Evolutionary conservation across 2,888 invertebrate species (phyloP), one percentile per base, ranked within the genome.

Genomic region (Atrina japonica): DNA sequence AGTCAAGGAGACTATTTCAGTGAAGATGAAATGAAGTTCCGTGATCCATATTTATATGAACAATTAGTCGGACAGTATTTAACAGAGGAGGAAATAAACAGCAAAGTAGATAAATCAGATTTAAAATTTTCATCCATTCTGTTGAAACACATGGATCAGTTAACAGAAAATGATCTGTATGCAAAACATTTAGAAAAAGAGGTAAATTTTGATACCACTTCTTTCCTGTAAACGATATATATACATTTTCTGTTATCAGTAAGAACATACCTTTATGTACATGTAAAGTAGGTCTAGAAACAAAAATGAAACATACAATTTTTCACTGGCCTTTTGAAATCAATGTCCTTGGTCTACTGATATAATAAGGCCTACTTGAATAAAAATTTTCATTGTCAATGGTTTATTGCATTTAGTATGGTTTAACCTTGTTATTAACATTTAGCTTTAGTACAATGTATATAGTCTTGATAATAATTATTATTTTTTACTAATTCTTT

Each of bases 1-100:
- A 91, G 93, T 60, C 93, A 94, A 76, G 93, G 93, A 14, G 92
- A 93, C 29, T 98, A 97, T 90, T 98, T 98, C 86, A 95, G 95
- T 88, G 97, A 98, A 89, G 94, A 93, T 72, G 95, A 96, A 92
- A 98, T 98, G 98, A 96, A 96, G 94, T 94, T 94, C 80, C 92
- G 98, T 71, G 96, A 97, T 90, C 98, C 98, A 0, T 92, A 96
- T 63, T 91, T 98, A 0, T 98, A 96, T 91, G 96, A 98, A 77
- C 95, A 97, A 85, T 92, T 98, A 79, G 93, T 98, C 50, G 98
- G 97, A 0, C 95, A 95, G 85, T 97, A 95, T 90, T 90, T 97
- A 77, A 94, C 95, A 2, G 94, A 94, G 68, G 93, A 94, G 35
- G 96, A 97, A 88, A 94, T 94, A 70, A 92, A 92, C 75, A 80